Percentiles rank a stretch among this genome's conserved stretches.
Conservation (phyloP, 2,797 vertebrate species). For the Myotis daubentonii region DNA sequence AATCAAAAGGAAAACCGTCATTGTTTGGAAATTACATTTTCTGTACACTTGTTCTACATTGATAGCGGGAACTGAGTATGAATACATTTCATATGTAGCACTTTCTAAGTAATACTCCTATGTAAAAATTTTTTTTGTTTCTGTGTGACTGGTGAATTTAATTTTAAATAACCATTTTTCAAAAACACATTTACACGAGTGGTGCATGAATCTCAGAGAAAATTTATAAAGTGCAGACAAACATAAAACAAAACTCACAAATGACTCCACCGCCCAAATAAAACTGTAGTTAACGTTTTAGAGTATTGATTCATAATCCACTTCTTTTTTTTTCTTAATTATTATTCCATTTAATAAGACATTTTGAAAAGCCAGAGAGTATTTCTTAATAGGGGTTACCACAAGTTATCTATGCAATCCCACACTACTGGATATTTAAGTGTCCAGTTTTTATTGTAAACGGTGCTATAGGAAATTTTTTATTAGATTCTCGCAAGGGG, state of each 20-base stretch:
- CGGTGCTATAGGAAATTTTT: neutral
- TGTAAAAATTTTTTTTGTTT: neutral
- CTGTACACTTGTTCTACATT: neutral
- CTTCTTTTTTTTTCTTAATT: neutral
- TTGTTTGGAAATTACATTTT: conserved; percentile 27
- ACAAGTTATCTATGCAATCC: neutral
- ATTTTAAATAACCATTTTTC: neutral
- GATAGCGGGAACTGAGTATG: neutral
- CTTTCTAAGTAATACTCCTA: neutral
- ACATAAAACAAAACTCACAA: neutral
- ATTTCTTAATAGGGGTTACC: neutral
- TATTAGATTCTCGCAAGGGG: neutral
- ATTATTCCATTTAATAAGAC: neutral
- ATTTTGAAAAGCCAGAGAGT: neutral
- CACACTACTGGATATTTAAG: neutral
- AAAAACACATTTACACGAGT: neutral
- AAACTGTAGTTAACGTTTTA: neutral
- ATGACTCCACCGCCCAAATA: neutral
- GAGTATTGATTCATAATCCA: neutral
- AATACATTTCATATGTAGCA: neutral
- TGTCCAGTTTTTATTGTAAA: neutral
- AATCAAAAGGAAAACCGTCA: neutral
- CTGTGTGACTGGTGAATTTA: neutral
- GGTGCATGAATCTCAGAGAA: neutral
- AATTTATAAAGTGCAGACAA: neutral